Evolutionary conservation across 2,797 vertebrate species (phyloP), one percentile per base, ranked within the genome.

Genomic region (Muraenolepis orangiensis): DNA sequence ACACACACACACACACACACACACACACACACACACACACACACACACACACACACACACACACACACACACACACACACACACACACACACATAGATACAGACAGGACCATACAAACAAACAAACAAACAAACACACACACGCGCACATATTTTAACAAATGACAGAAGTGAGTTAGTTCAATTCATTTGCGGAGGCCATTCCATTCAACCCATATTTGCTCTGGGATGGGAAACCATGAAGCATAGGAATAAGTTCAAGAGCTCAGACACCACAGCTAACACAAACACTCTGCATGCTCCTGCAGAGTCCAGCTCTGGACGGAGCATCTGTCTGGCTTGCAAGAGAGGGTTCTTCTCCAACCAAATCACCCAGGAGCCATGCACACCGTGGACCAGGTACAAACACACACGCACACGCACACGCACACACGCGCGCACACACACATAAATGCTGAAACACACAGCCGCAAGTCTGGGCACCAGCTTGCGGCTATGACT

Each of bases 331-430:
- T 95, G 94, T 69, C 74, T 74, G 10, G 2, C 79, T 0, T 99
- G 98, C 86, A 90, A 85, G 32, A 79, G 77, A 20, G 96, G 96
- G 78, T 95, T 91, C 88, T 99, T 95, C 91, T 98, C 97, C 2
- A 85, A 91, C 3, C 61, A 82, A 1, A 81, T 78, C 67, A 94
- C 93, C 26, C 92, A 77, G 0, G 92, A 95, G 0, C 74, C 82
- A 3, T 99, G 98, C 92, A 95, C 91, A 90, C 88, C 81, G 30
- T 98, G 96, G 97, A 97, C 95, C 28, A 95, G 95, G 97, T 99
- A 93, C 95, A 96, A 61, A 3, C 67, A 18, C 51, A 67, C 16
- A 38, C 0, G 12, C 72, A 29, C 61, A 29, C 61, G 18, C 34
- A 40, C 61, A 42, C 23, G 29, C 32, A 42, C 72, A 29, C 61